These are phyloP conservation scores for Eidolon dupreanum DNA, from an alignment of 2,797 vertebrate genomes.

Conservation along the genomic window DNA sequence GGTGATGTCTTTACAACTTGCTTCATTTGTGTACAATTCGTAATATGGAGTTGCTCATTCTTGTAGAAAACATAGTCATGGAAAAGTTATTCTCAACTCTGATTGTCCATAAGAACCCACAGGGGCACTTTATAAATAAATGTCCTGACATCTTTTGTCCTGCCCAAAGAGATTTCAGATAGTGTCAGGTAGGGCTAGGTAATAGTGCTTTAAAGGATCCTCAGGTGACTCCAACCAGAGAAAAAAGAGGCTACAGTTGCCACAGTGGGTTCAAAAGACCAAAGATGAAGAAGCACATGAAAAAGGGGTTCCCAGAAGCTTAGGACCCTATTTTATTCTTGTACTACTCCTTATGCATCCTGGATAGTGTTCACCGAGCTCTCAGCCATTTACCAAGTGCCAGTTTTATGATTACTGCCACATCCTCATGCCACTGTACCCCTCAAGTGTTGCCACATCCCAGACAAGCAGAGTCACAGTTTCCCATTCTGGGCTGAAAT, in stretches of 20 bases:
- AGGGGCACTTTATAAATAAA: neutral
- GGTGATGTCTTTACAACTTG: neutral
- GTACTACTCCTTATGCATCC: neutral
- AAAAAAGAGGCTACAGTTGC: neutral
- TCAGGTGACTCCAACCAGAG: neutral
- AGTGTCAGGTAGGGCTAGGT: too few species aligned
- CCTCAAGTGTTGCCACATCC: too few species aligned
- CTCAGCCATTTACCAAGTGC: neutral
- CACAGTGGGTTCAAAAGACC: neutral
- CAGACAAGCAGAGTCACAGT: neutral
- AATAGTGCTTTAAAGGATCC: neutral
- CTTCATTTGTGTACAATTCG: neutral
- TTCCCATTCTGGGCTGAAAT: neutral
- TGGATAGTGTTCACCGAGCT: neutral
- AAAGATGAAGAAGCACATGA: neutral
- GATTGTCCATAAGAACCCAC: neutral
- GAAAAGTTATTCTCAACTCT: neutral
- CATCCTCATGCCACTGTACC: neutral
- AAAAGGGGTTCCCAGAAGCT: neutral
- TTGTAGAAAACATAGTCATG: neutral
- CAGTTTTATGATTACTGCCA: neutral
- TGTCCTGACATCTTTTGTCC: neutral
- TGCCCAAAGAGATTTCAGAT: neutral
- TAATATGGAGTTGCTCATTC: neutral
- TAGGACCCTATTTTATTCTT: neutral